Conservation (phyloP, 2,797 vertebrate species). For the Notoglanidium macrostoma region DNA sequence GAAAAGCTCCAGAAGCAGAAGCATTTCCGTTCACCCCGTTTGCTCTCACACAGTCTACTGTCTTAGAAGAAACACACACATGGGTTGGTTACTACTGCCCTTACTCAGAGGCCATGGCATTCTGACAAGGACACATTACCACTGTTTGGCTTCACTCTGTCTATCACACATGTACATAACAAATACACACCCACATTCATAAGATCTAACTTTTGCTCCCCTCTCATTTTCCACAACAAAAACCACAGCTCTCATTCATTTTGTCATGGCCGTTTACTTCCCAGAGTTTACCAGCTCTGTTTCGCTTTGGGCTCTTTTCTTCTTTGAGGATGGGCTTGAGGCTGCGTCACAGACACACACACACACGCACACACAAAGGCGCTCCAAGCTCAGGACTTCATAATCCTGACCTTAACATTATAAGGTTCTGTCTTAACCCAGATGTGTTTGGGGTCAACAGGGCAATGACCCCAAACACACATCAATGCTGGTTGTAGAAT, state of each 20-base stretch:
- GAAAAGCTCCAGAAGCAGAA: constrained; percentile 71
- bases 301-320: constrained; percentile 47
- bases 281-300: constrained; percentile 53
- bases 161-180: neutral
- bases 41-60: constrained; percentile 67
- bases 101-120: constrained; percentile 39
- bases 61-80: constrained; percentile 11
- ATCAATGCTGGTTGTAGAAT: too few relatives aligned
- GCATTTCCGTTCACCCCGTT: constrained; percentile 75
- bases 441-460: neutral
- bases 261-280: constrained; percentile 63
- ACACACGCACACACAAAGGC: constrained; percentile 13
- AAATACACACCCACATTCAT: constrained; percentile 14
- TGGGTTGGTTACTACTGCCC: neutral
- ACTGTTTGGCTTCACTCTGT: neutral
- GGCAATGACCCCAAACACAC: too few relatives aligned
- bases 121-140: constrained; percentile 5
- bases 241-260: constrained; percentile 53
- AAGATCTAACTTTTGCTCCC: constrained; percentile 14
- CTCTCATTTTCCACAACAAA: constrained; percentile 45
- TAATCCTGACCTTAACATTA: neutral
- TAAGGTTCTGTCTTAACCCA: neutral
- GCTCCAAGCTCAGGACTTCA: neutral
- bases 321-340: constrained; percentile 32
- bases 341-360: constrained; percentile 17